Evolutionary conservation across 2,113 vertebrate species (phyloP), one percentile per base, ranked within the genome.

Genomic region (Glareola pratincola): DNA sequence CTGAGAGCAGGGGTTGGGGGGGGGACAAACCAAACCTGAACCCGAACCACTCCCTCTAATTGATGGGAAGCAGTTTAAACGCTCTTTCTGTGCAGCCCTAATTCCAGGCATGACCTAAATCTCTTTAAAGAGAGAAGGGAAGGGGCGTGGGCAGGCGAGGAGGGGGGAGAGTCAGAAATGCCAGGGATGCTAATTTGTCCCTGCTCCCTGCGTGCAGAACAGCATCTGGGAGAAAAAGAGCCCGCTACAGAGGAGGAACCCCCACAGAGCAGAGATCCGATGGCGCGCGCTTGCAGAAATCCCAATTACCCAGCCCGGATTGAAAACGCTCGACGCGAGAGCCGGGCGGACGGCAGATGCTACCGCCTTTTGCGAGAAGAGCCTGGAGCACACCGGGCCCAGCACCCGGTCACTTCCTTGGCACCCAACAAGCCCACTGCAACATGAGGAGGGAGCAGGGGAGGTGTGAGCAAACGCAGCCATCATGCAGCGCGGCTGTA

Each of bases 31-130:
- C 91, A 94, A 90, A 66, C 74, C 90, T 78, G 34, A 71, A 76
- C 74, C 90, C 81, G 34, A 71, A 76, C 47, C 85, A 71, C 64
- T 90, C 86, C 67, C 79, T 39, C 88, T 90, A 76, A 93, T 90
- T 30, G 2, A 93, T 68, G 71, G 78, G 89, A 96, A 96, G 88
- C 90, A 92, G 95, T 93, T 95, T 95, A 95, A 95, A 83, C 17
- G 3, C 53, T 39, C 83, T 39, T 88, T 22, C 83, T 53, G 69
- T 56, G 92, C 92, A 78, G 94, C 73, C 92, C 94, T 95, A 96
- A 96, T 96, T 96, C 96, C 91, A 85, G 80, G 76, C 83, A 41
- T 94, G 95, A 96, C 96, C 96, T 89, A 92, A 97, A 97, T 97
- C 86, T 92, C 88, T 91, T 77, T 48, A 66, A 78, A 84, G 60